A percentile compares a stretch with the other conserved stretches of the same genome.
Evolutionary conservation across 2,888 invertebrate species (phyloP).

Genomic region (Agriopis aurantiaria): DNA sequence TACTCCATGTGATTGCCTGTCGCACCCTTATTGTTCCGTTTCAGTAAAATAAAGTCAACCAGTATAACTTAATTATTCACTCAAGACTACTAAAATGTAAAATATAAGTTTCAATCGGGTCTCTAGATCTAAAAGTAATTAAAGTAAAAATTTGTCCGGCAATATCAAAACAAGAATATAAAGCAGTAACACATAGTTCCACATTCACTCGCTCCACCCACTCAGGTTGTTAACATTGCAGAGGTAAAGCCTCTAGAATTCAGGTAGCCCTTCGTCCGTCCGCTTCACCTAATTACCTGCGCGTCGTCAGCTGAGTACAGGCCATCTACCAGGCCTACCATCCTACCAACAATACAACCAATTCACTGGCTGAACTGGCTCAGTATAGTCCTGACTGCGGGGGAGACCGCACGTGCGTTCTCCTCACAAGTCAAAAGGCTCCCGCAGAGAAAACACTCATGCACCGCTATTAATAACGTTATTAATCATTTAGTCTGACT

Average conservation of each 20-base stretch:
- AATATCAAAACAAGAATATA: background rate
- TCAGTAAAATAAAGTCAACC: no score
- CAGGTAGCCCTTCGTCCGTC: slow-evolving; percentile 45
- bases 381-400: slow-evolving; percentile 35
- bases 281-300: slow-evolving; percentile 50
- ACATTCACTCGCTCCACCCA: slow-evolving; percentile 27
- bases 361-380: background rate
- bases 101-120: no score
- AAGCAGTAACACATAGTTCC: slow-evolving; percentile 10
- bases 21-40: no score
- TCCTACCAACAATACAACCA: no score
- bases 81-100: no score
- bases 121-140: no score
- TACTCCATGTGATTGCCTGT: no score
- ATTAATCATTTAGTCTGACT: slow-evolving; percentile 52
- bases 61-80: no score
- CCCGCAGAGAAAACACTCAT: slow-evolving; percentile 64
- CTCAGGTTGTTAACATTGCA: slow-evolving; percentile 34
- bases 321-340: slow-evolving; percentile 21
- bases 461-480: slow-evolving; percentile 61
- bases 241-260: slow-evolving; percentile 34
- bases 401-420: slow-evolving; percentile 52
- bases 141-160: no score
- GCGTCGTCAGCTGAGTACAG: slow-evolving; percentile 39
- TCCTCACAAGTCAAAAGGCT: slow-evolving; percentile 48